Base-by-base conservation (phyloP, 1,140 invertebrate species). In the Drosophila rhopaloa region DNA sequence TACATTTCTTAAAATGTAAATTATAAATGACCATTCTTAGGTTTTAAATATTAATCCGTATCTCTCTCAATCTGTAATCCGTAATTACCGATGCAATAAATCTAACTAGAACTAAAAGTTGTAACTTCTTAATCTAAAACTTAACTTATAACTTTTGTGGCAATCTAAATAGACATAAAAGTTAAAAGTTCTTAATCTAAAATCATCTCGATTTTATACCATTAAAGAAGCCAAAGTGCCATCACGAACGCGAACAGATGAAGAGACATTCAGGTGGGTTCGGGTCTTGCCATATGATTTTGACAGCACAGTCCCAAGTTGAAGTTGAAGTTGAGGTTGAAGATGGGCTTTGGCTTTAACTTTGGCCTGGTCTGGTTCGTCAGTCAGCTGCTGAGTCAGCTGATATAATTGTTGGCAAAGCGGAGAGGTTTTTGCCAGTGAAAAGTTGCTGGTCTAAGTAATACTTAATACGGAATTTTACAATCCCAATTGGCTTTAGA, bases 301-400 rank as follows among this genome's bases (percentile, higher is more conserved):
- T 55, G 51, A 55, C 59, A 55, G 59, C 35, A 14, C 44, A 50
- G 38, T 41, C 29, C 16, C 37, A 44, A 44, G 27, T 57, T 44
- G 41, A 19, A 58, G 56, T 19, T 13, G 40, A 35, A 58, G 56
- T 19, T 13, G 40, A 35, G 58, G 16, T 27, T 41, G 50, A 54
- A 55, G 60, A 44, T 63, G 60, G 60, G 29, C 41, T 55, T 46
- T 37, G 55, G 48, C 44, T 46, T 46, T 27, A 10, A 27, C 27
- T 51, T 24, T 56, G 40, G 54, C 38, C 43, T 46, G 63, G 46
- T 65, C 51, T 56, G 60, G 67, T 65, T 68, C 66, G 66, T 38
- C 66, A 61, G 58, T 62, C 59, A 70, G 58, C 66, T 62, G 67
- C 67, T 71, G 67, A 71, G 67, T 71, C 67, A 71, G 67, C 67